Evolutionary conservation across 2,888 invertebrate genomes (phyloP), one percentile per base, ranked within the genome.

Genomic region (Fissipunctia ypsillon): DNA sequence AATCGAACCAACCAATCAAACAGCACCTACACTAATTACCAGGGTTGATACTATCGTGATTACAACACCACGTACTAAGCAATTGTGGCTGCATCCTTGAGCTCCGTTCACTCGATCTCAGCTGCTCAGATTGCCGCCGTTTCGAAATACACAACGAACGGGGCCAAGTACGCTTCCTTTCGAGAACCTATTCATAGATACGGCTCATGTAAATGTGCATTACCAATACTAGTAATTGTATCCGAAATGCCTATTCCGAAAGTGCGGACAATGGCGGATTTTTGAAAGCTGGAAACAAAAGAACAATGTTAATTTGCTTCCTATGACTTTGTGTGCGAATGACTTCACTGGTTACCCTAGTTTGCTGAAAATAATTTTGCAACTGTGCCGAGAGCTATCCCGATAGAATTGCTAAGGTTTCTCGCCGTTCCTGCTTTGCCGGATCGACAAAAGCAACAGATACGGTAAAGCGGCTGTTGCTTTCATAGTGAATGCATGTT

Each of bases 91-190:
- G 73, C 69, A 89, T 90, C 90, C 90, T 90, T 90, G 90, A 89
- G 85, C 56, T 67, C 92, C 94, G 84, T 88, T 93, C 94, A 92
- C 93, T 91, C 84, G 87, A 88, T 87, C 89, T 90, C 88, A 78
- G 88, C 84, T 84, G 74, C 84, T 88, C 84, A 87, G 88, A 90
- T 89, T 90, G 90, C 90, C 63, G 78, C 81, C 73, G 90, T 93
- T 90, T 90, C 90, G 89, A 90, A 90, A 90, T 86, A 79, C 81
- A 94, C 81, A 94, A 87, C 90, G 16, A 76, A 78, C 70, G 89
- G 86, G 94, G 95, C 94, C 95, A 94, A 94, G 94, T 88, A 92
- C 93, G 92, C 92, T 94, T 94, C 94, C 94, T 92, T 94, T 94
- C 93, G 84, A 76, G 69, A 75, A 71, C 80, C 84, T 84, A 85